Conservation (phyloP, 2,113 vertebrate genomes). For the Caretta caretta region DNA sequence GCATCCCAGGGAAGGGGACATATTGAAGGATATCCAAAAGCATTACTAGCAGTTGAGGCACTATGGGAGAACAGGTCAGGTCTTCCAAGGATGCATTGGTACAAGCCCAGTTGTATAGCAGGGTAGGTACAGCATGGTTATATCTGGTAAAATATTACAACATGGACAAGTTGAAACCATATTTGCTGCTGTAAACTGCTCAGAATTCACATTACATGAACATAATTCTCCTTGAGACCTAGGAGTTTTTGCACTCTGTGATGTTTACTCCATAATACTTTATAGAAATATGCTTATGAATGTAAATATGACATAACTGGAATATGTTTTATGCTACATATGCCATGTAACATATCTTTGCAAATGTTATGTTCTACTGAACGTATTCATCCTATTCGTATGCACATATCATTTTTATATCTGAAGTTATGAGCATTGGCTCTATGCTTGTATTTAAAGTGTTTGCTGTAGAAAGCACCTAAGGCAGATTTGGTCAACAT, state of each 20-base stretch:
- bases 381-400: too few species aligned
- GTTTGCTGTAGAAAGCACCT: too few species aligned
- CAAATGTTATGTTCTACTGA: too few species aligned
- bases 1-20: neutral
- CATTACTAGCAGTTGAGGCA: rapidly evolving
- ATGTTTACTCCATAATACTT: too few species aligned
- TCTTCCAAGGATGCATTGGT: rapidly evolving
- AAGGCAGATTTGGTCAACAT: too few species aligned
- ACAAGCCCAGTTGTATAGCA: rapidly evolving
- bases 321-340: too few species aligned
- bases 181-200: neutral
- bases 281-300: too few species aligned
- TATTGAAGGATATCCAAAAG: neutral
- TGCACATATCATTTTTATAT: too few species aligned
- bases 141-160: rapidly evolving
- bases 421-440: too few species aligned
- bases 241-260: constrained; percentile 1
- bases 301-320: too few species aligned
- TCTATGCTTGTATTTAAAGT: too few species aligned
- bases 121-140: rapidly evolving
- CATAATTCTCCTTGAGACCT: neutral
- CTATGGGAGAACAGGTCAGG: neutral
- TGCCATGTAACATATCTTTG: too few species aligned
- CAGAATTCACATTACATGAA: neutral
- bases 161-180: neutral